Conservation (phyloP, 2,888 invertebrate genomes). For the Catocala nupta region DNA sequence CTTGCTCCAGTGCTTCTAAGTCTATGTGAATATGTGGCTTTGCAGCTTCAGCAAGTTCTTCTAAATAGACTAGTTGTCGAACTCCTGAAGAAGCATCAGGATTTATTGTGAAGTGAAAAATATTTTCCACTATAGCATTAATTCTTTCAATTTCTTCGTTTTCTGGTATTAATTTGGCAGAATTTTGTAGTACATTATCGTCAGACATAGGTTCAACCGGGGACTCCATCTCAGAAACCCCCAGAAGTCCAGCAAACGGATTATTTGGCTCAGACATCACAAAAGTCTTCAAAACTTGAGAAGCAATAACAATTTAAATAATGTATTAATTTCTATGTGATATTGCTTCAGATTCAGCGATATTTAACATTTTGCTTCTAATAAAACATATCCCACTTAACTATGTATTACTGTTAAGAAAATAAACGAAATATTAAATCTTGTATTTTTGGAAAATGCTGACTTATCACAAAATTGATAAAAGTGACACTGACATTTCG, state of each 20-base stretch:
- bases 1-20: slow-evolving; percentile 91
- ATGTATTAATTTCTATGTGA: slow-evolving; percentile 26
- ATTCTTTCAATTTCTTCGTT: slow-evolving; percentile 71
- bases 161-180: slow-evolving; percentile 60
- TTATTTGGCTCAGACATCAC: slow-evolving; percentile 80
- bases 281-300: slow-evolving; percentile 30
- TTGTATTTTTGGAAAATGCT: slow-evolving; percentile 53
- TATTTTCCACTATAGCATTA: slow-evolving; percentile 89
- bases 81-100: slow-evolving; percentile 68
- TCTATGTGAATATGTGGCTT: slow-evolving; percentile 85
- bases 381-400: slow-evolving; percentile 21
- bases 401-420: slow-evolving; percentile 17
- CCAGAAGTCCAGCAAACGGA: slow-evolving; percentile 79
- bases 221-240: slow-evolving; percentile 64
- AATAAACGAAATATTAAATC: slow-evolving; percentile 20
- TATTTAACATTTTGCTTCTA: slow-evolving; percentile 38
- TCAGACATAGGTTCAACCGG: slow-evolving; percentile 58
- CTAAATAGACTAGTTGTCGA: slow-evolving; percentile 88
- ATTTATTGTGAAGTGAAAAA: slow-evolving; percentile 91
- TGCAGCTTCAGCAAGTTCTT: slow-evolving; percentile 87
- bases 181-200: slow-evolving; percentile 57
- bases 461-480: slow-evolving; percentile 65
- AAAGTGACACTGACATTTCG: slow-evolving; percentile 50
- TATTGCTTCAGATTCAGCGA: slow-evolving; percentile 27
- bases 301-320: slow-evolving; percentile 35